A percentile compares a stretch with the other conserved stretches of the same genome.
phyloP scores from a whole-genome alignment of 2,113 vertebrate species.

The Hippolais icterina region DNA sequence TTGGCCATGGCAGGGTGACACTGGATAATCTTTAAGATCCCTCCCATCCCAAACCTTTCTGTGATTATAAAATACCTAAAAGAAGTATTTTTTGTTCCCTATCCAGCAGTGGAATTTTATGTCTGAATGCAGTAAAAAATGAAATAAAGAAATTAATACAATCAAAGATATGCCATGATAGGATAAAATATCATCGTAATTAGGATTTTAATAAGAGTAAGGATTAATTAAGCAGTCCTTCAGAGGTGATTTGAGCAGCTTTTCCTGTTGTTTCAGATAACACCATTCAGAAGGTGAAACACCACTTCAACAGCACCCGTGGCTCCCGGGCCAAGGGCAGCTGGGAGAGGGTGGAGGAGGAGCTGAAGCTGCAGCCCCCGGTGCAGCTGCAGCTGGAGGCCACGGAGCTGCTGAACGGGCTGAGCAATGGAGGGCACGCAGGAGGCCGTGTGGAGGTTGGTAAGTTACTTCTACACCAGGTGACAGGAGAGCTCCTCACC shows the following conservation, averaged over 20 bases:
- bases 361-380: slow-evolving; percentile 80
- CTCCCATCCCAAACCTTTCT: neutral
- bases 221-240: neutral
- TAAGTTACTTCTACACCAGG: slow-evolving; percentile 54
- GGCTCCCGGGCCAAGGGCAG: slow-evolving; percentile 69
- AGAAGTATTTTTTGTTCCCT: neutral
- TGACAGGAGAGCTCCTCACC: neutral
- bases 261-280: slow-evolving; percentile 73
- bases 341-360: slow-evolving; percentile 83
- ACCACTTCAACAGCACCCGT: slow-evolving; percentile 79
- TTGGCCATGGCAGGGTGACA: neutral
- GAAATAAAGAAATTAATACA: neutral
- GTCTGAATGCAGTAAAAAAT: neutral
- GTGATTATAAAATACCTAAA: neutral
- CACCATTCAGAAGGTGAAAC: slow-evolving; percentile 89
- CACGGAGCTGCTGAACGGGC: slow-evolving; percentile 76
- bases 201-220: accelerated
- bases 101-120: neutral
- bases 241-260: neutral
- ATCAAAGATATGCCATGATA: accelerated
- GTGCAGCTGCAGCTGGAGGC: slow-evolving; percentile 82
- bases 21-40: neutral
- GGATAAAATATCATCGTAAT: neutral
- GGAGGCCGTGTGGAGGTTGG: slow-evolving; percentile 74
- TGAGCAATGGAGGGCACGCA: slow-evolving; percentile 78